Conservation (phyloP, 2,888 invertebrate species). For the Epinotia bilunana region DNA sequence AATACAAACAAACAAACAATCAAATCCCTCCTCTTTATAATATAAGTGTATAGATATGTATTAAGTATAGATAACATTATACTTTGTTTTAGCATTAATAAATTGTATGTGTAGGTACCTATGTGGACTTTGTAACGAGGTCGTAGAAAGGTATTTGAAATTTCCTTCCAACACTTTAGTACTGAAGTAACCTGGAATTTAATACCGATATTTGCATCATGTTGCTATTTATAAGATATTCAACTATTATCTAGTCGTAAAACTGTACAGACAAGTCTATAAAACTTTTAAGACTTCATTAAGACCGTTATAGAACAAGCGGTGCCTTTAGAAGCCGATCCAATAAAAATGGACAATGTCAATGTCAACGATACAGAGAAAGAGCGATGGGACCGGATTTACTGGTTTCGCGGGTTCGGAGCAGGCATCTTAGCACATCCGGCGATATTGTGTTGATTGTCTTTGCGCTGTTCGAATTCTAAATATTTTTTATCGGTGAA, state of each 20-base stretch:
- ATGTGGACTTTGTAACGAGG: not conserved
- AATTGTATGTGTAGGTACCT: not conserved
- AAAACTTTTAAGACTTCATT: conserved; percentile 20
- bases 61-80: not conserved
- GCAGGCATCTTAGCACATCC: conserved; percentile 39
- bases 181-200: not conserved
- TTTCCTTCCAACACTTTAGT: not conserved
- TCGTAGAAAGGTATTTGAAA: not conserved
- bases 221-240: conserved; percentile 8
- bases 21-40: too few relatives aligned
- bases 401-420: conserved; percentile 38
- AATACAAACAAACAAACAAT: too few relatives aligned
- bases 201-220: not conserved
- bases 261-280: conserved; percentile 33
- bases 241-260: conserved; percentile 31
- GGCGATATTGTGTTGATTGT: conserved; percentile 28
- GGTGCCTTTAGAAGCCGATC: conserved; percentile 17
- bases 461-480: conserved; percentile 17
- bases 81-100: not conserved
- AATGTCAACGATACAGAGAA: conserved; percentile 31
- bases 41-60: too few relatives aligned
- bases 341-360: conserved; percentile 41
- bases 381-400: conserved; percentile 38
- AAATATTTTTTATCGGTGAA: not conserved
- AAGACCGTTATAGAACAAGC: conserved; percentile 13